Conservation (phyloP, 2,113 vertebrate species). For the Lates calcarifer region DNA sequence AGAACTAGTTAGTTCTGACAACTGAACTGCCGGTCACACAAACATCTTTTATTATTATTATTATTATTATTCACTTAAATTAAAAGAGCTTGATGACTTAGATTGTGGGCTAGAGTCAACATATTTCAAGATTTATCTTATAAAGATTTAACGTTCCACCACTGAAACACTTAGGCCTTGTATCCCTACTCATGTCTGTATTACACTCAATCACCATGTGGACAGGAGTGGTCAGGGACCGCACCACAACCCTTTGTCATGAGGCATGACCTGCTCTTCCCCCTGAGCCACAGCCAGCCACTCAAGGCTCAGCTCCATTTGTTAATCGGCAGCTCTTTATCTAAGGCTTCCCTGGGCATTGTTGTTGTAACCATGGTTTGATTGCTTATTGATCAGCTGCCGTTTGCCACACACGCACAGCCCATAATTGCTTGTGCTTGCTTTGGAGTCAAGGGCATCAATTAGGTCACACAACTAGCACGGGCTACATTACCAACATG, state of each 20-base stretch:
- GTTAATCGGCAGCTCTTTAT: not conserved
- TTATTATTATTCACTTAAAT: too few relatives aligned
- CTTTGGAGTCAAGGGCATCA: slow-evolving; percentile 40
- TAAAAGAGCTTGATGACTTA: too few relatives aligned
- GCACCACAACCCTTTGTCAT: not conserved
- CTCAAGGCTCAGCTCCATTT: not conserved
- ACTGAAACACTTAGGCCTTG: too few relatives aligned
- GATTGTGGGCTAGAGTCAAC: too few relatives aligned
- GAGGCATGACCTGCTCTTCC: not conserved
- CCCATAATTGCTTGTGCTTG: slow-evolving; percentile 13
- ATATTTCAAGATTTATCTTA: too few relatives aligned
- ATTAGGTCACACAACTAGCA: slow-evolving; percentile 20
- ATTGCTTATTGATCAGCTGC: slow-evolving; percentile 49
- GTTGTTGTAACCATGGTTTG: slow-evolving; percentile 5
- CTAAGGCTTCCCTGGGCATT: not conserved
- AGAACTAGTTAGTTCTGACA: too few relatives aligned
- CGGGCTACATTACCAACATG: not conserved
- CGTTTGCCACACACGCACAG: slow-evolving; percentile 14
- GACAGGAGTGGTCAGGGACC: not conserved
- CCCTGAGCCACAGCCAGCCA: not conserved
- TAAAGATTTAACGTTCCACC: too few relatives aligned
- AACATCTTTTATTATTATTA: too few relatives aligned
- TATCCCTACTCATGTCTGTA: too few relatives aligned
- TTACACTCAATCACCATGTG: not conserved
- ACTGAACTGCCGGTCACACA: too few relatives aligned